Base-by-base conservation (phyloP, 1,140 invertebrate genomes). In the Medauroidea extradentata region DNA sequence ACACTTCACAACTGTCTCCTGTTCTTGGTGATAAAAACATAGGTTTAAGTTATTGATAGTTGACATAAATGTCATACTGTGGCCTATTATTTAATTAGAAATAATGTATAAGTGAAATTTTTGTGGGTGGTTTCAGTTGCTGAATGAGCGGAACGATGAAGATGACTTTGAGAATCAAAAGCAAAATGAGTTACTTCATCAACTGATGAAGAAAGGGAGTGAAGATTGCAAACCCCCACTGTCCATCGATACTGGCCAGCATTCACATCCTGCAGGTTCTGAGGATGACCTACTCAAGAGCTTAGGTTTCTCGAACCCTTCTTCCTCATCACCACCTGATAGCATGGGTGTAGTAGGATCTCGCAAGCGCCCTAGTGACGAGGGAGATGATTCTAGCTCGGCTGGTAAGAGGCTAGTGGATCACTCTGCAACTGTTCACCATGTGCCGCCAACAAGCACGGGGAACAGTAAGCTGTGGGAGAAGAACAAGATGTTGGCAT, bases 401-500 rank as follows among this genome's bases (percentile, higher is more conserved):
- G 13, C 44, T 2, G 59, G 54, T 74, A 53, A 82, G 83, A 70
- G 82, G n/a, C 67, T 75, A 9, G 75, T 75, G 67, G 79, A 80
- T 65, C 49, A 25, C 69, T n/a, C n/a, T n/a, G 18, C 44, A 25
- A 57, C 68, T 19, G 67, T 69, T 23, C 65, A 68, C 19, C 72
- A 67, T 46, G 64, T 68, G 61, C 67, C 67, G 41, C 70, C 68
- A 7, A 59, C 53, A 11, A 34, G 51, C 24, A 60, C 29, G 18
- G 78, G 79, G 51, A 81, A 82, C 63, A 89, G 86, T 64, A 83
- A 85, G 59, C 76, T 91, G 3, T 89, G 87, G 73, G 83, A 90
- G 71, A 88, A 86, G 67, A 96, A 96, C 74, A 87, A 89, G 66
- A 91, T 95, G 83, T 78, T 95, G 60, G 91, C 91, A 11, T 85